Evolutionary conservation across 2,797 vertebrate genomes (phyloP).

Genomic region (Danio aesculapii): DNA sequence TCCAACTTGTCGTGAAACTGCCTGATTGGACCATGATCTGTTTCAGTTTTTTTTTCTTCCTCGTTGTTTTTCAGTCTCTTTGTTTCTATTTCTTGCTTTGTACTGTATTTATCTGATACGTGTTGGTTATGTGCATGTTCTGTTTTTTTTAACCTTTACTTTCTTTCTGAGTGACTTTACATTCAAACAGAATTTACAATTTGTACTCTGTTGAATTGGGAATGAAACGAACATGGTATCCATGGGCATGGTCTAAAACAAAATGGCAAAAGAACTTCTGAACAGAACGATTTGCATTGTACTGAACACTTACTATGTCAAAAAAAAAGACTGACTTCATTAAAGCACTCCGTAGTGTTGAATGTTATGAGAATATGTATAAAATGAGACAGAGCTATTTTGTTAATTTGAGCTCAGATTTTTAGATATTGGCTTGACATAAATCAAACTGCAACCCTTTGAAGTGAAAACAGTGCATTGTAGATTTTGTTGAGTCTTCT

Average conservation of each 20-base stretch:
- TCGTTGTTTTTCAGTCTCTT: constrained; percentile 77
- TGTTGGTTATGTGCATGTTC: constrained; percentile 93
- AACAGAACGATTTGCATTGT: constrained; percentile 38
- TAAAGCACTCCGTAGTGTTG: constrained; percentile 48
- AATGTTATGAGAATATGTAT: constrained; percentile 53
- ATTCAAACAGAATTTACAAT: constrained; percentile 87
- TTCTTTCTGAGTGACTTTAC: constrained; percentile 79
- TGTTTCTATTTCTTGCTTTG: constrained; percentile 91
- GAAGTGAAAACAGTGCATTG: constrained; percentile 49
- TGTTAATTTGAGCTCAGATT: constrained; percentile 51
- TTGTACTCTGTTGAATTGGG: constrained; percentile 82
- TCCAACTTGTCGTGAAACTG: constrained; percentile 88
- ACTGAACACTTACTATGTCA: constrained; percentile 44
- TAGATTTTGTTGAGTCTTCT: constrained; percentile 52
- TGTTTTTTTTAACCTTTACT: constrained; percentile 67
- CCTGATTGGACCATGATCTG: constrained; percentile 87
- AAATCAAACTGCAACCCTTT: constrained; percentile 45
- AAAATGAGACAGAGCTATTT: constrained; percentile 42
- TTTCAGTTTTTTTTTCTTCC: constrained; percentile 75
- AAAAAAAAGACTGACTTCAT: constrained; percentile 38
- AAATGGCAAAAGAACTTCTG: constrained; percentile 50
- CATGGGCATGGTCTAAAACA: constrained; percentile 63
- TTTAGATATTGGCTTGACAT: constrained; percentile 48
- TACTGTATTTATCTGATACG: constrained; percentile 88
- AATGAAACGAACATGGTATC: constrained; percentile 67